Conservation (phyloP, 2,888 invertebrate genomes). For the Argyra leucocephala region DNA sequence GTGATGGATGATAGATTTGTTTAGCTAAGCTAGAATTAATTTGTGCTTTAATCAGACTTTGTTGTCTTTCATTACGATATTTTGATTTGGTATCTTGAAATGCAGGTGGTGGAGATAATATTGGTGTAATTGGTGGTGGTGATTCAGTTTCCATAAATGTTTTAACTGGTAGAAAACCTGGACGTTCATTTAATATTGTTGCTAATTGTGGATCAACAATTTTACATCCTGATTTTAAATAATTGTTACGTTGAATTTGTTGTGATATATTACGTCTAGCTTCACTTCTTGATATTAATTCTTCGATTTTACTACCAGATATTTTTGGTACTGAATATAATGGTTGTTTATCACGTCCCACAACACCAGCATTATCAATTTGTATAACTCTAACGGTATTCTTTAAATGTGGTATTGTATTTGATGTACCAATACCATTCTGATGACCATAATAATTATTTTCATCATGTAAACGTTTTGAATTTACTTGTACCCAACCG, state of each 20-base stretch:
- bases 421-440: slow-evolving; percentile 29
- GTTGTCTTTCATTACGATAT: slow-evolving; percentile 29
- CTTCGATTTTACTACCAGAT: slow-evolving; percentile 40
- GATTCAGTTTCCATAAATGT: slow-evolving; percentile 43
- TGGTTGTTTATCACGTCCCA: slow-evolving; percentile 25
- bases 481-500: slow-evolving; percentile 47
- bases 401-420: slow-evolving; percentile 23
- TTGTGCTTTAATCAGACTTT: slow-evolving; percentile 25
- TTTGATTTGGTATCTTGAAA: slow-evolving; percentile 51
- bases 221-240: slow-evolving; percentile 38
- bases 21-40: slow-evolving; percentile 24
- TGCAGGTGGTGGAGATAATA: slow-evolving; percentile 60
- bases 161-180: slow-evolving; percentile 42
- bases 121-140: slow-evolving; percentile 58
- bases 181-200: slow-evolving; percentile 40
- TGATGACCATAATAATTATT: slow-evolving; percentile 30
- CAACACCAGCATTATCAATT: slow-evolving; percentile 31
- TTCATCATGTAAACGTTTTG: slow-evolving; percentile 38
- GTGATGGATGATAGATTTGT: slow-evolving; percentile 36
- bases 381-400: slow-evolving; percentile 33
- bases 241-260: slow-evolving; percentile 24
- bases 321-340: slow-evolving; percentile 31
- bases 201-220: slow-evolving; percentile 40
- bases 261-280: slow-evolving; percentile 29
- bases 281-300: slow-evolving; percentile 42